These are phyloP conservation scores for Congeria kusceri DNA, from an alignment of 2,888 invertebrate species.

Conservation along the genomic window DNA sequence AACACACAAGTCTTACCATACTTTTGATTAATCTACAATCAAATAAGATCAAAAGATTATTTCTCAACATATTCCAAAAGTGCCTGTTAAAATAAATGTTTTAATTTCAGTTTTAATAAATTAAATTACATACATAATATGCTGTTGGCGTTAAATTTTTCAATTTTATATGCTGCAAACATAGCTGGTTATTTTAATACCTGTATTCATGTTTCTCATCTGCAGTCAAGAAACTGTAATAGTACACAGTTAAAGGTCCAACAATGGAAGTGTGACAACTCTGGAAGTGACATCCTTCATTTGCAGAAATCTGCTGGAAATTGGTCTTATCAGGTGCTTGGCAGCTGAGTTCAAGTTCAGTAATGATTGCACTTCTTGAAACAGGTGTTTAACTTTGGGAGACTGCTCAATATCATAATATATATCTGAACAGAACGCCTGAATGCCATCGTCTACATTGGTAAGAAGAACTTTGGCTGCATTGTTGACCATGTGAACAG, in stretches of 20 bases:
- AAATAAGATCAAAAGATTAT: too few relatives aligned
- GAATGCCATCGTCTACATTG: background rate
- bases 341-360: constrained; percentile 4
- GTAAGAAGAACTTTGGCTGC: constrained; percentile 8
- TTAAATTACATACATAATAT: too few relatives aligned
- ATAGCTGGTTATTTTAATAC: too few relatives aligned
- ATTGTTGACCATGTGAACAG: constrained; percentile 21
- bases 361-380: constrained; percentile 9
- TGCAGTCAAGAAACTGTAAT: constrained; percentile 37
- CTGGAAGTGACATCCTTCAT: constrained; percentile 12
- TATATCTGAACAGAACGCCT: background rate
- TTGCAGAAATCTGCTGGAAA: constrained; percentile 16
- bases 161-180: too few relatives aligned
- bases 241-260: constrained; percentile 34
- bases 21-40: too few relatives aligned
- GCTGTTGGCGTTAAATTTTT: too few relatives aligned
- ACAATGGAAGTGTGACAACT: background rate
- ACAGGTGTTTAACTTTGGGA: constrained; percentile 15
- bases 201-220: constrained; percentile 38
- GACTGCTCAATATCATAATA: constrained; percentile 25
- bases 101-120: too few relatives aligned
- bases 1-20: too few relatives aligned
- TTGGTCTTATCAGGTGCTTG: constrained; percentile 17
- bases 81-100: too few relatives aligned
- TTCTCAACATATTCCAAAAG: too few relatives aligned